Evolutionary conservation across 1,140 invertebrate genomes (phyloP).

Genomic region (Telenomus remus): DNA sequence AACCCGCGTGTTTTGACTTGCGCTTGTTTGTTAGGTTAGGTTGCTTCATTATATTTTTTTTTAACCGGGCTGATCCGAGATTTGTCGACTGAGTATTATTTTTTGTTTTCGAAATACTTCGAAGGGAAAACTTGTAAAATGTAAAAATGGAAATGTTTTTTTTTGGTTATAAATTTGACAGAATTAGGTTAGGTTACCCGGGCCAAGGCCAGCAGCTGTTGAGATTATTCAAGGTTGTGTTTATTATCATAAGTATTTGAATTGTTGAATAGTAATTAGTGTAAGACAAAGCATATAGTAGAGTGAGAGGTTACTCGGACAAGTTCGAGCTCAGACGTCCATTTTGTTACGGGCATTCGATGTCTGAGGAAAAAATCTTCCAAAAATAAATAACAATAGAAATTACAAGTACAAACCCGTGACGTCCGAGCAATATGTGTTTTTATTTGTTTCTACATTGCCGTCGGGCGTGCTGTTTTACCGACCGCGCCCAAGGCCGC

Average conservation of each 20-base stretch:
- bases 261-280: conserved; percentile 74
- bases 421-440: conserved; percentile 1
- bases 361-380: background rate
- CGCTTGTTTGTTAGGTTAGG: conserved; percentile 15
- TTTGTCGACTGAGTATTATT: conserved; percentile 73
- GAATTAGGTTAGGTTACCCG: conserved; percentile 65
- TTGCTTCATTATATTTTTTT: conserved; percentile 3
- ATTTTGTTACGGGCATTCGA: conserved; percentile 34
- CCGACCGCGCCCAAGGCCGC: conserved; percentile 6
- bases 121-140: conserved; percentile 13
- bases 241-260: conserved; percentile 75
- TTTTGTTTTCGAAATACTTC: conserved; percentile 49
- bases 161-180: conserved; percentile 53
- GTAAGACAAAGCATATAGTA: conserved; percentile 32
- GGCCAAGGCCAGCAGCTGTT: conserved; percentile 73
- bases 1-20: conserved; percentile 2
- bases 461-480: background rate
- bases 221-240: conserved; percentile 77
- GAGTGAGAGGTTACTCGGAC: conserved; percentile 2
- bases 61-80: conserved; percentile 24
- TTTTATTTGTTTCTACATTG: background rate
- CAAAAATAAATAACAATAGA: background rate
- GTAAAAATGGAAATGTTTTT: conserved; percentile 65
- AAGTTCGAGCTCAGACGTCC: background rate
- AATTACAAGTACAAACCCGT: conserved; percentile 22